These are phyloP conservation scores for Doryteuthis pealeii DNA, from an alignment of 1,140 invertebrate species.

Conservation along the genomic window DNA sequence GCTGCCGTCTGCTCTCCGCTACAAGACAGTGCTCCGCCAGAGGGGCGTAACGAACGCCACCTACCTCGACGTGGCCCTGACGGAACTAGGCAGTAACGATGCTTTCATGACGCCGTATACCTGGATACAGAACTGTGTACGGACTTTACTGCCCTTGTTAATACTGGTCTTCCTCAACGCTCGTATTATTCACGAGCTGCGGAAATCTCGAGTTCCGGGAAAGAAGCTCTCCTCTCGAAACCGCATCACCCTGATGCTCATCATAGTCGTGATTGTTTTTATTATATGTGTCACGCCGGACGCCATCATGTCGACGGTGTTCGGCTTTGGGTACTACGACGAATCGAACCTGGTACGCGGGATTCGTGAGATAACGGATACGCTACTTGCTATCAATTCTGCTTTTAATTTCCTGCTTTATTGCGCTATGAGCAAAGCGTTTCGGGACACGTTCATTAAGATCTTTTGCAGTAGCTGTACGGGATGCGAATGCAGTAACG, in stretches of 20 bases:
- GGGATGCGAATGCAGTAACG: not conserved
- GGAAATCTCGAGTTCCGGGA: slow-evolving; percentile 47
- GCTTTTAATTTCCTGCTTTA: slow-evolving; percentile 4
- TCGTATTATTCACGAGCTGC: slow-evolving; percentile 72
- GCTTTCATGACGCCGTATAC: slow-evolving; percentile 69
- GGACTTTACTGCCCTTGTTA: slow-evolving; percentile 67
- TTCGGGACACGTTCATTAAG: not conserved
- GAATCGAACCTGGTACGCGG: slow-evolving; percentile 60
- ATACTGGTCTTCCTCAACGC: slow-evolving; percentile 64
- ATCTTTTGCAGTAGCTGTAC: not conserved
- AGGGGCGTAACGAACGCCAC: slow-evolving; percentile 32
- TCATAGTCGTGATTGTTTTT: slow-evolving; percentile 75
- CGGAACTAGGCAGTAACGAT: slow-evolving; percentile 59
- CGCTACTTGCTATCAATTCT: slow-evolving; percentile 60
- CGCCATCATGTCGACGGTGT: slow-evolving; percentile 66
- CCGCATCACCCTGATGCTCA: slow-evolving; percentile 76
- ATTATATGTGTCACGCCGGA: slow-evolving; percentile 75
- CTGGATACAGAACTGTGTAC: slow-evolving; percentile 68
- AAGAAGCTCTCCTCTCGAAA: slow-evolving; percentile 48
- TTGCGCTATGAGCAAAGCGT: slow-evolving; percentile 5
- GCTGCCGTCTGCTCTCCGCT: slow-evolving; percentile 51
- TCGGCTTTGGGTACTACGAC: slow-evolving; percentile 57
- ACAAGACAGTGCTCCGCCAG: slow-evolving; percentile 35
- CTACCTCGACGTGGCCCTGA: slow-evolving; percentile 39
- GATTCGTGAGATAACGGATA: slow-evolving; percentile 75